phyloP scores from a whole-genome alignment of 1,140 invertebrate species.

The Drosophila rufa region DNA sequence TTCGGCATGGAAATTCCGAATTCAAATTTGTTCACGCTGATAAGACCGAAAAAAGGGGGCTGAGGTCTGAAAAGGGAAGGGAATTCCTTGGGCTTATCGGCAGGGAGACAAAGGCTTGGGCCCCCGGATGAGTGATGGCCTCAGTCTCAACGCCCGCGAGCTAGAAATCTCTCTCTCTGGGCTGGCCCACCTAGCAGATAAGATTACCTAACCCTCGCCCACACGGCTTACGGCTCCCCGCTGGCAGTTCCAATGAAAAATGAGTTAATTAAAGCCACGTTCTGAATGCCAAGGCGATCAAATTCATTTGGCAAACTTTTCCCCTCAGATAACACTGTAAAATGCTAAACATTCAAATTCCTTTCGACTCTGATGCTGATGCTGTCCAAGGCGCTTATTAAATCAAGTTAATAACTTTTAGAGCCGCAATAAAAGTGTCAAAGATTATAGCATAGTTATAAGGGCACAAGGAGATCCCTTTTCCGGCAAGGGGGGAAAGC shows the following conservation, averaged over 20 bases:
- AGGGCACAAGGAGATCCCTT: slow-evolving; percentile 22
- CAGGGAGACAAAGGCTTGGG: slow-evolving; percentile 65
- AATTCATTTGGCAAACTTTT: slow-evolving; percentile 72
- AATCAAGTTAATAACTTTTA: slow-evolving; percentile 85
- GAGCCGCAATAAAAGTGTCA: slow-evolving; percentile 84
- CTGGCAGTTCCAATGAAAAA: slow-evolving; percentile 80
- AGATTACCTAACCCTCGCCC: slow-evolving; percentile 61
- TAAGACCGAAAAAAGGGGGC: slow-evolving; percentile 32
- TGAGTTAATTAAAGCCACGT: slow-evolving; percentile 85
- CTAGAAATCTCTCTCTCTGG: slow-evolving; percentile 19
- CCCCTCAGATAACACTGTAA: slow-evolving; percentile 62
- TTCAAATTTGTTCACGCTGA: slow-evolving; percentile 64
- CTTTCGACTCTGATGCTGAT: slow-evolving; percentile 3
- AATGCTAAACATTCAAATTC: slow-evolving; percentile 68
- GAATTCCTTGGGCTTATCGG: slow-evolving; percentile 54
- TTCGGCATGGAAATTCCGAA: slow-evolving; percentile 57
- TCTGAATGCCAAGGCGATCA: slow-evolving; percentile 66
- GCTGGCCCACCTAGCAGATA: slow-evolving; percentile 54
- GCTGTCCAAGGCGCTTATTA: slow-evolving; percentile 76
- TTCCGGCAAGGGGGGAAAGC: slow-evolving; percentile 52
- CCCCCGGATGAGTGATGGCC: slow-evolving; percentile 68
- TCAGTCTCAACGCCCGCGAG: slow-evolving; percentile 36
- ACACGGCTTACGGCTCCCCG: slow-evolving; percentile 13
- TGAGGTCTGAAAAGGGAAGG: not conserved
- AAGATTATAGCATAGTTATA: slow-evolving; percentile 84